Evolutionary conservation across 30 jellyfish, hydroid and myxozoan genomes (phyloP).

Genomic region (Aurelia coerulea): DNA sequence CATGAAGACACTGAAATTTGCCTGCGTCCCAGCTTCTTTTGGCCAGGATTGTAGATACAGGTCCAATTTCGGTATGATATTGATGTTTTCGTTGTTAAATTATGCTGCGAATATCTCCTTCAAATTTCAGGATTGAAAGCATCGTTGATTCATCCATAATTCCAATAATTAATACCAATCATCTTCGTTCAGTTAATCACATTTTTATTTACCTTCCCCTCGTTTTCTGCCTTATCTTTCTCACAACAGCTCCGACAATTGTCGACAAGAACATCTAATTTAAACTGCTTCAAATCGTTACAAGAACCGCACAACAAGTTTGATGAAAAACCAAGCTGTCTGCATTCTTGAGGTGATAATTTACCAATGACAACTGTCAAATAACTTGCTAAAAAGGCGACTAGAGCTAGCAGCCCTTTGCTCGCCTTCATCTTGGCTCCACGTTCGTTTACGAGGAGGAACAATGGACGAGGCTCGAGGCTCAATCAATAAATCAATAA

Average conservation of each 20-base stretch:
- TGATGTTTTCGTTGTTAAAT: too few species aligned
- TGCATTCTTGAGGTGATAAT: constrained; percentile 82
- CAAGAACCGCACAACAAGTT: constrained; percentile 90
- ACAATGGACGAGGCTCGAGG: too few species aligned
- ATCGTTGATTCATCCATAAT: too few species aligned
- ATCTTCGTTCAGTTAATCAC: too few species aligned
- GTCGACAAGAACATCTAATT: constrained; percentile 61
- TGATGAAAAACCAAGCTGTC: constrained; percentile 85
- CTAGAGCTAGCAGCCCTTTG: constrained; percentile 24
- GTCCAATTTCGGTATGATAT: too few species aligned
- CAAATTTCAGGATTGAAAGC: too few species aligned
- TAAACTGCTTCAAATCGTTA: constrained; percentile 86
- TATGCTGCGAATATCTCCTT: too few species aligned
- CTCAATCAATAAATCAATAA: too few species aligned
- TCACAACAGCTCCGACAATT: constrained; percentile 88
- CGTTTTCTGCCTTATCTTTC: constrained; percentile 85
- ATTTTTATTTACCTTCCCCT: constrained; percentile 58
- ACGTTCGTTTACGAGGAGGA: background rate
- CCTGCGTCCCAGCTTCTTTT: too few species aligned
- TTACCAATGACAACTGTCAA: constrained; percentile 42
- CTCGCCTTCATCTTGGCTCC: constrained; percentile 28
- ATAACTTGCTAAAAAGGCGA: constrained; percentile 51
- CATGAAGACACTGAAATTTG: too few species aligned
- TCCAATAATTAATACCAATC: too few species aligned
- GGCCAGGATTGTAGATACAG: too few species aligned